Percentiles rank a stretch among this genome's conserved stretches.
phyloP scores from a whole-genome alignment of 1,140 invertebrate species.

The Scaptomyza pallida region DNA sequence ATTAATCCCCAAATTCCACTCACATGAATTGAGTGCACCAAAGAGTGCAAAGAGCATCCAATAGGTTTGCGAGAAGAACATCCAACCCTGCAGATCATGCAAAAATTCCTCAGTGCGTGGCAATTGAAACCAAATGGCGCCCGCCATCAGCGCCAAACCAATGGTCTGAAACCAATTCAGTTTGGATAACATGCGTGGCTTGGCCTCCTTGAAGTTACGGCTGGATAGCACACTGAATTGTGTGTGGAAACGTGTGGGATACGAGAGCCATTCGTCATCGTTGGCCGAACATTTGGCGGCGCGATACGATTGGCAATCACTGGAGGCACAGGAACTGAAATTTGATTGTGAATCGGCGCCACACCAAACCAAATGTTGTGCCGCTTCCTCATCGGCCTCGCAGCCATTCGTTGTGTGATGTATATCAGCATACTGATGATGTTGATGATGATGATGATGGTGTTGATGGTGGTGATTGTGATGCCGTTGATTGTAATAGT shows the following conservation, averaged over 20 bases:
- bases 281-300: constrained; percentile 36
- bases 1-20: constrained; percentile 38
- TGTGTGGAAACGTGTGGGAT: constrained; percentile 91
- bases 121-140: constrained; percentile 92
- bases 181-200: constrained; percentile 91
- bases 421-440: constrained; percentile 61
- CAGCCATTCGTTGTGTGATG: constrained; percentile 47
- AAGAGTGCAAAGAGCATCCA: constrained; percentile 95
- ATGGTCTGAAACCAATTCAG: constrained; percentile 93
- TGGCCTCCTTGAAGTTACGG: constrained; percentile 92
- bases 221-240: constrained; percentile 91
- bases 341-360: constrained; percentile 87
- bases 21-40: constrained; percentile 90
- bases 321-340: constrained; percentile 87
- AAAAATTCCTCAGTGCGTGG: constrained; percentile 90
- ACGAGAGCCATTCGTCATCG: constrained; percentile 87
- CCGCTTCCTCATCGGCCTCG: constrained; percentile 87
- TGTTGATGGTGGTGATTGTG: constrained; percentile 32
- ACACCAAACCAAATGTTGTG: constrained; percentile 90
- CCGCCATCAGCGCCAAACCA: constrained; percentile 89
- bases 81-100: constrained; percentile 93
- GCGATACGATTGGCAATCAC: constrained; percentile 85
- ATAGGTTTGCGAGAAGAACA: constrained; percentile 94
- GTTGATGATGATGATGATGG: constrained; percentile 36
- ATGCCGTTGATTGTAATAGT: constrained; percentile 75